Evolutionary conservation across 2,888 invertebrate species (phyloP).

Genomic region (Tubiluchus corallicola): DNA sequence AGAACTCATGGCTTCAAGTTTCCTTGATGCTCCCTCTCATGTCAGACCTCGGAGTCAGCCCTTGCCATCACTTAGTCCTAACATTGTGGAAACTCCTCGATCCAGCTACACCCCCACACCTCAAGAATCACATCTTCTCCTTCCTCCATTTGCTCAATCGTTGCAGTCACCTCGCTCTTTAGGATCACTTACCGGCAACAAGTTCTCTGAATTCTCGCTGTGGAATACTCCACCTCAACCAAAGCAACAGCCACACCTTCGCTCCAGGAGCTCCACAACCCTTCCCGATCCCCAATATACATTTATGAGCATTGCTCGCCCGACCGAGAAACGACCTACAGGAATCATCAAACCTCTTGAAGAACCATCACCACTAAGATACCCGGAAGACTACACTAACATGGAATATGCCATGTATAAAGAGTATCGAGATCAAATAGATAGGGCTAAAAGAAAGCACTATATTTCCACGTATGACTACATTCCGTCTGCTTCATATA

Average conservation of each 20-base stretch:
- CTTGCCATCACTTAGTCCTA: neutral
- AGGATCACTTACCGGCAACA: slow-evolving; percentile 11
- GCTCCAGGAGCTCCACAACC: neutral
- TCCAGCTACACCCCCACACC: slow-evolving; percentile 13
- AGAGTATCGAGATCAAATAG: too few relatives aligned
- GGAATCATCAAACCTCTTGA: slow-evolving; percentile 27
- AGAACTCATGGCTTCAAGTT: neutral
- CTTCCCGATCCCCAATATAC: neutral
- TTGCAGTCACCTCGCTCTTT: slow-evolving; percentile 15
- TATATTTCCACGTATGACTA: neutral
- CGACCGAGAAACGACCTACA: slow-evolving; percentile 16
- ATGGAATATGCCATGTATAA: slow-evolving; percentile 14
- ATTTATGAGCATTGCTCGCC: slow-evolving; percentile 8
- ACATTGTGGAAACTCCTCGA: neutral
- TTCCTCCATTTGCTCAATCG: slow-evolving; percentile 11
- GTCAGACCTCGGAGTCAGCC: neutral
- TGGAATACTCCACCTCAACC: slow-evolving; percentile 22
- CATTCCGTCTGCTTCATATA: neutral
- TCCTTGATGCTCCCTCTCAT: neutral
- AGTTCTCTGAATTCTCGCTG: slow-evolving; percentile 13
- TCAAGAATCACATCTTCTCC: slow-evolving; percentile 18
- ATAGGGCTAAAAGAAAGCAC: neutral
- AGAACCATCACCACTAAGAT: slow-evolving; percentile 17
- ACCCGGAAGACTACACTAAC: slow-evolving; percentile 12
- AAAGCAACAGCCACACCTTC: neutral